Evolutionary conservation across 2,797 vertebrate species (phyloP), one percentile per base, ranked within the genome.

Genomic region (Halcyon badia): DNA sequence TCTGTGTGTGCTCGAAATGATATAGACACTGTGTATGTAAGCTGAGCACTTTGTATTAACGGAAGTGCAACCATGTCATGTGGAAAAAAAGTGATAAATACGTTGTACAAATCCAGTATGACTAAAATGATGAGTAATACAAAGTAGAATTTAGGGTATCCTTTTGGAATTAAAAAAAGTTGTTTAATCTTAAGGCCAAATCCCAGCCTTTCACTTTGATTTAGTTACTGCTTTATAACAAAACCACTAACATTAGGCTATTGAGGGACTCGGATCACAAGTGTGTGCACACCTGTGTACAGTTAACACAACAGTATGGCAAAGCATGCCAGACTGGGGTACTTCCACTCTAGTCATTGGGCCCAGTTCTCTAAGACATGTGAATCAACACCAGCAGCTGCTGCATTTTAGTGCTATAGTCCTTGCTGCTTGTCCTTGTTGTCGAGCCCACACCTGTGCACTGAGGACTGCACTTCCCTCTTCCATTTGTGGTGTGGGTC

Each of bases 311-410:
- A 11, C 24, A 70, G 37, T 31, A n/a, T 4, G 11, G 42, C 42
- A 35, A 75, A 70, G 48, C 9, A 3, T 89, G 46, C 52, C n/a
- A 28, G 71, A 22, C 35, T 0, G 0, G 17, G 57, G n/a, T 68
- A 37, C 33, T 39, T 62, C 22, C 42, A n/a, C 12, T 70, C 28
- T 66, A 30, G 76, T 69, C 52, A 66, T 39, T 71, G 84, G 35
- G 26, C 39, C 18, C 28, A 35, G 46, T 56, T 89, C 79, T 73
- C 28, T 58, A 62, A 84, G 70, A 49, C 49, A 51, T 33, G 64
- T 73, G 79, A 89, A 89, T 76, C 58, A 83, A 84, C 46, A 25
- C 70, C 60, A 62, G 41, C 92, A 84, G 90, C 83, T 93, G 90
- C 86, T 73, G 12, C 21, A 8, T 69, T 76, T 87, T 76, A 82